Percentiles rank a stretch among this genome's conserved stretches.
Evolutionary conservation across 2,797 vertebrate genomes (phyloP).

Genomic region (Channallabes apus): DNA sequence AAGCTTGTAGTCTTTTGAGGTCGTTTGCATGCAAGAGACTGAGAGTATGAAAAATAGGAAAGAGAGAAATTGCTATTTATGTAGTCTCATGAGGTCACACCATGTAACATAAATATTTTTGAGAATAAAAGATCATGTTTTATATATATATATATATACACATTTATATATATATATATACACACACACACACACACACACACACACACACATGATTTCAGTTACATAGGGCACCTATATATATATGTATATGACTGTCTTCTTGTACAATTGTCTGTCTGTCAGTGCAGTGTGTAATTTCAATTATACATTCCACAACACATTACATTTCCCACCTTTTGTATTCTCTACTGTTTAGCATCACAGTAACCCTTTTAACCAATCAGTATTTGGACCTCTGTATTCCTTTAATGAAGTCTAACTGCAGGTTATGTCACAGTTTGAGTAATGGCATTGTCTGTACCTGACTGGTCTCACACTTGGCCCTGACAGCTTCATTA

Average conservation of each 20-base stretch:
- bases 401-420: slow-evolving; percentile 76
- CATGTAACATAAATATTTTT: slow-evolving; percentile 10
- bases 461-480: slow-evolving; percentile 78
- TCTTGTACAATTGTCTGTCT: neutral
- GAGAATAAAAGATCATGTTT: too few relatives aligned
- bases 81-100: slow-evolving; percentile 10
- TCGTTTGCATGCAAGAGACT: slow-evolving; percentile 29
- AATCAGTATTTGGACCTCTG: slow-evolving; percentile 28
- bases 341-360: slow-evolving; percentile 29
- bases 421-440: slow-evolving; percentile 75
- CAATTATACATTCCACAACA: neutral
- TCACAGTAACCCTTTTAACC: slow-evolving; percentile 15
- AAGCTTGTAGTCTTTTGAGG: slow-evolving; percentile 49
- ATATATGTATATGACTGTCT: too few relatives aligned
- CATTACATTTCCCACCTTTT: slow-evolving; percentile 24
- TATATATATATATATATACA: too few relatives aligned
- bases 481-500: slow-evolving; percentile 84
- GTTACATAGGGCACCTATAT: neutral
- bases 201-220: neutral
- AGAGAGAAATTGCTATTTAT: slow-evolving; percentile 9
- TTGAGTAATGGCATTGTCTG: slow-evolving; percentile 81
- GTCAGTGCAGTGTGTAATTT: too few relatives aligned
- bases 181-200: too few relatives aligned
- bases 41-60: slow-evolving; percentile 1
- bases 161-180: too few relatives aligned